Base-by-base conservation (phyloP, 2,888 invertebrate genomes). In the Lepidochrysops patricia region DNA sequence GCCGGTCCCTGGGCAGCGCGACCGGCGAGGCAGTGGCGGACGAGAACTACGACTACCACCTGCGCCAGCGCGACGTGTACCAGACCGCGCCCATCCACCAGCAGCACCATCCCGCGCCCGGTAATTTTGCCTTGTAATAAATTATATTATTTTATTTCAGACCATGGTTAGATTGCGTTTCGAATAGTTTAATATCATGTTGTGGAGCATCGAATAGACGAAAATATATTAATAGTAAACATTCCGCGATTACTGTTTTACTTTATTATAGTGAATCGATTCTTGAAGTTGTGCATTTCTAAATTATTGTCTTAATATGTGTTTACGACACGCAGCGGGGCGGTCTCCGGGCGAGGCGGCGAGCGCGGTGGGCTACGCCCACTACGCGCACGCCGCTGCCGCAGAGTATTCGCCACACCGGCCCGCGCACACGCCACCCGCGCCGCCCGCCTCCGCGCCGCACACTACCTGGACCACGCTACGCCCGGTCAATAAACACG, bases 21-120 rank as follows among this genome's bases (percentile, higher is more conserved):
- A 70, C 77, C 58, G 96, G 95, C 67, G 96, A 95, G 79, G 91
- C 94, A 32, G 94, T 94, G 60, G 92, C 94, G 58, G 95, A 95
- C 23, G 95, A 94, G 43, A 78, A 90, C 79, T 76, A 92, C 91
- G 70, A 92, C 91, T 75, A 91, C 80, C 83, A 90, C 83, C 67
- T 90, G 81, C 77, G 91, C 79, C 76, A 90, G 62, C 86, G 89
- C 58, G 89, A 89, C 67, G 85, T 89, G 32, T 89, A 89, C 70
- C 87, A 85, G 66, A 77, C 79, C 15, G 77, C 80, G 13, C 70
- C 79, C 25, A 67, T 81, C 2, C 84, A 82, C 61, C 86, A 86
- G 61, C 84, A 83, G 61, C 87, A 85, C 63, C 87, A 85, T 60
- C 75, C 82, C 1, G 79, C 83, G 19, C 77, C 84, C 62, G 84